Conservation (phyloP, 2,888 invertebrate species). For the Craniophora ligustri region DNA sequence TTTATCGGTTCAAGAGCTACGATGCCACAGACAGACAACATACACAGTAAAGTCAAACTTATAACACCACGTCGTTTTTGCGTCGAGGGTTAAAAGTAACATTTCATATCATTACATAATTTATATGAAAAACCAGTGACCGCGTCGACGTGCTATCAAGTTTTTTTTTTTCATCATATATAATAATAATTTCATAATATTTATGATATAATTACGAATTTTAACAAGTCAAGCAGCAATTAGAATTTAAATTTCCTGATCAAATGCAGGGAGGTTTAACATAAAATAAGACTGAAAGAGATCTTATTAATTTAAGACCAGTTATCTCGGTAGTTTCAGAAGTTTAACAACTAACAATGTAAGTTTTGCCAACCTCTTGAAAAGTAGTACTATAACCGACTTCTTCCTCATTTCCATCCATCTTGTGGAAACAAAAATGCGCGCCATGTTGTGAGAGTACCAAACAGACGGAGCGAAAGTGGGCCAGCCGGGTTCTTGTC, state of each 20-base stretch:
- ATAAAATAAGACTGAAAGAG: neutral
- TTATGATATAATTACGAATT: no score
- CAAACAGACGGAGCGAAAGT: slow-evolving; percentile 40
- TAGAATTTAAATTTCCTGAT: no score
- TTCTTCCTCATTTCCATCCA: slow-evolving; percentile 26
- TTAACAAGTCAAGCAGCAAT: no score
- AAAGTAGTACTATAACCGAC: slow-evolving; percentile 28
- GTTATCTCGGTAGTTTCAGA: neutral
- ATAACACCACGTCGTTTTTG: no score
- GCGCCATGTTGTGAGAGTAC: slow-evolving; percentile 32
- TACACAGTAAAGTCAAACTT: no score
- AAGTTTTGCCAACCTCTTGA: slow-evolving; percentile 17
- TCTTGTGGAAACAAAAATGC: slow-evolving; percentile 30
- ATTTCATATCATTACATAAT: no score
- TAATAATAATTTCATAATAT: no score
- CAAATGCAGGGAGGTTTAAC: neutral
- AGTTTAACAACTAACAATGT: neutral
- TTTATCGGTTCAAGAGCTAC: no score
- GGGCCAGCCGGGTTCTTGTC: slow-evolving; percentile 37
- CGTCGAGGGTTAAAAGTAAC: no score
- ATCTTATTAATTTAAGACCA: neutral
- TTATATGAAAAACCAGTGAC: neutral
- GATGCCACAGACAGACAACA: no score
- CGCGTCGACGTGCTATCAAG: neutral
- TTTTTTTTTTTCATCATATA: neutral